Conservation (phyloP, 2,797 vertebrate species). For the Gymnoscopelus microlampas region DNA sequence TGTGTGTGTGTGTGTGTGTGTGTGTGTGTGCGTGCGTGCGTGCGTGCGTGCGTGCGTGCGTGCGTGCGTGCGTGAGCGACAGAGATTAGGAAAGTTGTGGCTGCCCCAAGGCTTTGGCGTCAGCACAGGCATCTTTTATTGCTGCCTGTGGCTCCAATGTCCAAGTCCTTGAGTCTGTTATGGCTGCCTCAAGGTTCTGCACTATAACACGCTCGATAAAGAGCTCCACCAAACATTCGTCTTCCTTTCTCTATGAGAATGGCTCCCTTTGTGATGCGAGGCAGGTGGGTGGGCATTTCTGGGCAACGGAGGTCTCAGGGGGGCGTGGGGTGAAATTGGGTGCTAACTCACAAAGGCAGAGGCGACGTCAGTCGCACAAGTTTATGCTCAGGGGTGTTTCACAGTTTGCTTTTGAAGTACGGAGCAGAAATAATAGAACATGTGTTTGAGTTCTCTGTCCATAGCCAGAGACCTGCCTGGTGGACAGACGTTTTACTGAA, state of each 20-base stretch:
- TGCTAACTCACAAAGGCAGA: not conserved
- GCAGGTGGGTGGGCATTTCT: too few relatives aligned
- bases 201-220: constrained; percentile 39
- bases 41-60: not conserved
- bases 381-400: constrained; percentile 1
- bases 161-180: constrained; percentile 41
- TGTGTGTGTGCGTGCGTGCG: not conserved
- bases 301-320: too few relatives aligned
- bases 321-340: not conserved
- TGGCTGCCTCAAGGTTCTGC: constrained; percentile 30
- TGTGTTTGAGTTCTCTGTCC: too few relatives aligned
- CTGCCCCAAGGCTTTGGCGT: constrained; percentile 16
- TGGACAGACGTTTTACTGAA: too few relatives aligned
- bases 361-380: not conserved
- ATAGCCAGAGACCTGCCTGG: too few relatives aligned
- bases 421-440: not conserved
- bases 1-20: too few relatives aligned
- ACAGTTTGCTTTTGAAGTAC: constrained; percentile 20
- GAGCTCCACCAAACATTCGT: constrained; percentile 20
- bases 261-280: constrained; percentile 16
- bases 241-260: constrained; percentile 4
- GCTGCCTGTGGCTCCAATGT: constrained; percentile 25
- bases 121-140: not conserved
- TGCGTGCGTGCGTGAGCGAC: too few relatives aligned
- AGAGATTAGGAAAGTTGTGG: constrained; percentile 22